Base-by-base conservation (phyloP, 2,888 invertebrate genomes). In the Linyphia triangularis region DNA sequence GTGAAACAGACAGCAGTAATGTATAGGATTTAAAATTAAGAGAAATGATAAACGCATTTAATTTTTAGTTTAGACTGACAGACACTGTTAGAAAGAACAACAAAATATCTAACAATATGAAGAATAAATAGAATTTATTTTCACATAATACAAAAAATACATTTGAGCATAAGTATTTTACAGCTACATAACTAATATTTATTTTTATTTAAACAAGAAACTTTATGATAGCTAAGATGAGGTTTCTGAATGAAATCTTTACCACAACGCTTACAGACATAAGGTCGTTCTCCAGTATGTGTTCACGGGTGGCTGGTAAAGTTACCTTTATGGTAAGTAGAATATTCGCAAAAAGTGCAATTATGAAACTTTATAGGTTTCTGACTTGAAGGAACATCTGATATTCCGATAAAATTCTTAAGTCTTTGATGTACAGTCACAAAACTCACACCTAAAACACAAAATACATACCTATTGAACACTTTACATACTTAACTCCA, bases 251-350 rank as follows among this genome's bases (percentile, higher is more conserved):
- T 33, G 9, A 33, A 33, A 9, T 33, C 33, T 43, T 43, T 43
- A 43, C 43, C 16, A 43, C 43, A 43, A 16, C 16, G 16, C 16
- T 43, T 43, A 43, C 43, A 43, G 2, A 43, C 16, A 16, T 9
- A 24, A 9, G 67, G 67, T 33, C 4, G 28, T 67, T 67, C 59
- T 24, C 57, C 73, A 57, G 30, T 73, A 30, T 73, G 59, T 30
- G 16, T 73, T 57, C 73, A 57, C 7, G 57, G 9, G n/a, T 33
- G 73, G 16, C n/a, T 57, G 6, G 13, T 26, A 16, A 57, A 19
- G 57, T 43, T 26, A 26, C 24, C 7, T 30, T 26, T 30, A n/a
- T 57, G 6, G 5, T 28, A n/a, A 26, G 73, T 57, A n/a, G 16
- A 9, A 73, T 57, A 72, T 16, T n/a, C 6, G 22, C 73, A 73